Evolutionary conservation across 2,888 invertebrate genomes (phyloP), one percentile per base, ranked within the genome.

Genomic region (Psococerastis gibbosa): DNA sequence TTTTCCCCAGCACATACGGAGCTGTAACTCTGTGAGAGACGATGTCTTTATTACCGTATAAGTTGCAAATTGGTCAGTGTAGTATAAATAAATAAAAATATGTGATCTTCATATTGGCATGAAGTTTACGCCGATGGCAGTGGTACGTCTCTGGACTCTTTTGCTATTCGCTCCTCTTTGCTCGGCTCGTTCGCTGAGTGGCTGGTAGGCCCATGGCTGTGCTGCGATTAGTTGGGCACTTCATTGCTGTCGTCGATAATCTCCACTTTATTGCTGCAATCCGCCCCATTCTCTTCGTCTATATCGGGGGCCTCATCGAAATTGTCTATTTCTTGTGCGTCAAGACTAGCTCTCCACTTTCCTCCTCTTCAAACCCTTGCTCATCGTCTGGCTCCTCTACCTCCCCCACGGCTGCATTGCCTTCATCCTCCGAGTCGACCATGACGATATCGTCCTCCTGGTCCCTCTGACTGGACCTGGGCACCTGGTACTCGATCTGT

Each of bases 391-490:
- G 48, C 45, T 52, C 51, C 43, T 50, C 52, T 42, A 47, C 44
- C 27, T 42, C 69, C 15, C 70, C 64, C 46, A 61, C 65, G 41
- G 61, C 63, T 18, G 54, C 56, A 42, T 65, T 66, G 22, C 63
- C 66, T 47, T 66, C 66, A 51, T 76, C 78, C 42, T 80, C 81
- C 53, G 80, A 82, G 51, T 82, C 82, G 1, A 81, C 81, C 3
- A 79, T 75, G 3, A 79, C 75, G 35, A 82, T 77, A 50, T 83
- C 82, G 56, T 84, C 83, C 54, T 84, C 65, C 56, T 84, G 84
- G 57, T 85, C 85, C 46, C 84, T 72, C 54, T 85, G 83, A 22
- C 84, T 84, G 17, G 84, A 84, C 1, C 85, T 85, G 5, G 85
- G 84, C 46, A 85, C 83, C 64, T 85, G 78, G 57, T 78, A 78